phyloP scores from a whole-genome alignment of 2,113 vertebrate genomes.

The Cebus imitator region DNA sequence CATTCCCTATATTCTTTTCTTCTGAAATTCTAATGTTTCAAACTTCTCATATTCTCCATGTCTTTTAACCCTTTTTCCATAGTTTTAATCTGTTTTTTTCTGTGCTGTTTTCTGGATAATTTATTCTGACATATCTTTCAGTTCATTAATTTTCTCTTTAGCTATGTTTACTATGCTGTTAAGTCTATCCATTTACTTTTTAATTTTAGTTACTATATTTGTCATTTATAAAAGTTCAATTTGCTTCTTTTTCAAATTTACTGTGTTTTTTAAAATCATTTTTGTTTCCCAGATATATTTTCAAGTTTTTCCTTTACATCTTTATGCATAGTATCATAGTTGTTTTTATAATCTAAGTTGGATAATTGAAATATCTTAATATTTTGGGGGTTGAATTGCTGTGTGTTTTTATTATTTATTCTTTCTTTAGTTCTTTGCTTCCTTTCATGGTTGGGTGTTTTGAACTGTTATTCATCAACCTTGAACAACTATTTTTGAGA shows the following conservation, averaged over 20 bases:
- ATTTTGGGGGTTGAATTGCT: neutral
- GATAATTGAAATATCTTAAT: neutral
- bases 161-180: neutral
- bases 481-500: slow-evolving; percentile 16
- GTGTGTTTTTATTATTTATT: neutral
- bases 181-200: neutral
- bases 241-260: slow-evolving; percentile 1
- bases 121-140: neutral
- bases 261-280: neutral
- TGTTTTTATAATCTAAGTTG: neutral
- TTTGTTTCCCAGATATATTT: neutral
- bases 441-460: neutral
- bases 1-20: neutral
- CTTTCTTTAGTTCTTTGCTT: slow-evolving; percentile 7
- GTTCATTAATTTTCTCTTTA: neutral
- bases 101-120: neutral
- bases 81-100: neutral
- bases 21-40: neutral
- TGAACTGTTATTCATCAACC: neutral
- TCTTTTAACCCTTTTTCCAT: neutral
- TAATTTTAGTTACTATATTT: slow-evolving; percentile 13
- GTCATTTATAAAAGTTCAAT: neutral
- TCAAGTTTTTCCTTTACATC: neutral
- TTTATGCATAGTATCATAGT: neutral
- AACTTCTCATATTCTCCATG: neutral